Conservation (phyloP, 2,797 vertebrate species). For the Emys orbicularis region DNA sequence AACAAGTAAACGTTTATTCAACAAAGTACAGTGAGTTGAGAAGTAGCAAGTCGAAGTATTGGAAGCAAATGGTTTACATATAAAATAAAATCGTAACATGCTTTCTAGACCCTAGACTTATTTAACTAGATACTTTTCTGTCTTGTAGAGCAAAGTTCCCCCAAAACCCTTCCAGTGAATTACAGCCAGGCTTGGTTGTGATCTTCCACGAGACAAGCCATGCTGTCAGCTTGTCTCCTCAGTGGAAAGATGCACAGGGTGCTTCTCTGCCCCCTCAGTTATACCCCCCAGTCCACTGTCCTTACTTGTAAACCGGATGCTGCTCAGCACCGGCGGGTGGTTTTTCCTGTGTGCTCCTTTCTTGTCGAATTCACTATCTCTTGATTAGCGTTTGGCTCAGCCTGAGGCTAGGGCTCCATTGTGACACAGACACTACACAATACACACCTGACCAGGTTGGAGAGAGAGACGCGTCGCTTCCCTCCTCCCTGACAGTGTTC, state of each 20-base stretch:
- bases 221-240: neutral
- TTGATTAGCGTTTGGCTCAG: neutral
- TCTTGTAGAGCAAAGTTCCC: no score
- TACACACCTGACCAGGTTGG: neutral
- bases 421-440: neutral
- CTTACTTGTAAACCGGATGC: neutral
- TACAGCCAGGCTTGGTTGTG: neutral
- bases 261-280: neutral
- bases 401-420: no score
- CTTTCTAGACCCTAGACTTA: no score
- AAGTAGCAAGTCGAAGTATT: no score
- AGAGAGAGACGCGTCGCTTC: neutral
- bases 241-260: neutral
- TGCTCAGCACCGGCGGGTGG: neutral
- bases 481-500: neutral
- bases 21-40: no score
- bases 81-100: no score
- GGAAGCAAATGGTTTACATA: no score
- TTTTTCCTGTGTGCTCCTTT: neutral
- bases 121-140: no score
- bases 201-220: neutral
- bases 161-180: no score
- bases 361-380: neutral
- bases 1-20: no score
- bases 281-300: neutral